Conservation (phyloP, 2,888 invertebrate genomes). For the Idaea aversata region DNA sequence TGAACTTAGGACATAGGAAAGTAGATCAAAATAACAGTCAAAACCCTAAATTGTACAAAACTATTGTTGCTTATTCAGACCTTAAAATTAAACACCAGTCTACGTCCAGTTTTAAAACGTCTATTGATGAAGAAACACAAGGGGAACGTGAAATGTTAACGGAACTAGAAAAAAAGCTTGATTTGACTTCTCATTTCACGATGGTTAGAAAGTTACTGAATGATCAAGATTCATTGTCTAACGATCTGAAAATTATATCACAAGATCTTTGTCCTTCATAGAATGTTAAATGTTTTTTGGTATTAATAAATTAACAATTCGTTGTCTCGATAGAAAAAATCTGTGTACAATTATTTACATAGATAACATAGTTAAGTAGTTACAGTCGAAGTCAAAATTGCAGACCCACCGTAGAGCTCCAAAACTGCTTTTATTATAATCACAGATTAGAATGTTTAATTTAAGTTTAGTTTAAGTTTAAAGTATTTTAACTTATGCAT, state of each 20-base stretch:
- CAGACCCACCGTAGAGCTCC: too few relatives aligned
- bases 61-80: conserved; percentile 11
- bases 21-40: conserved; percentile 10
- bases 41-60: conserved; percentile 5
- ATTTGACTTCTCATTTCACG: conserved; percentile 47
- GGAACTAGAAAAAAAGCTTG: conserved; percentile 23
- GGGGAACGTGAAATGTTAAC: conserved; percentile 2
- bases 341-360: too few relatives aligned
- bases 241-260: conserved; percentile 44
- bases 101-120: not conserved
- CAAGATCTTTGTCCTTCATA: conserved; percentile 20
- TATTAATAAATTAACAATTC: too few relatives aligned
- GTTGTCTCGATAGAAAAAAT: too few relatives aligned
- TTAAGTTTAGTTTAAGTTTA: too few relatives aligned
- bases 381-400: too few relatives aligned
- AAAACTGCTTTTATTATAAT: too few relatives aligned
- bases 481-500: too few relatives aligned
- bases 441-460: too few relatives aligned
- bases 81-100: conserved; percentile 15
- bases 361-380: too few relatives aligned
- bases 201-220: conserved; percentile 47
- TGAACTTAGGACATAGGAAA: conserved; percentile 34
- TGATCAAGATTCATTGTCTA: conserved; percentile 50
- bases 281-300: conserved; percentile 3
- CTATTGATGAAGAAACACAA: not conserved